Conservation (phyloP, 2,113 vertebrate genomes). For the Campylomormyrus tamandua region DNA sequence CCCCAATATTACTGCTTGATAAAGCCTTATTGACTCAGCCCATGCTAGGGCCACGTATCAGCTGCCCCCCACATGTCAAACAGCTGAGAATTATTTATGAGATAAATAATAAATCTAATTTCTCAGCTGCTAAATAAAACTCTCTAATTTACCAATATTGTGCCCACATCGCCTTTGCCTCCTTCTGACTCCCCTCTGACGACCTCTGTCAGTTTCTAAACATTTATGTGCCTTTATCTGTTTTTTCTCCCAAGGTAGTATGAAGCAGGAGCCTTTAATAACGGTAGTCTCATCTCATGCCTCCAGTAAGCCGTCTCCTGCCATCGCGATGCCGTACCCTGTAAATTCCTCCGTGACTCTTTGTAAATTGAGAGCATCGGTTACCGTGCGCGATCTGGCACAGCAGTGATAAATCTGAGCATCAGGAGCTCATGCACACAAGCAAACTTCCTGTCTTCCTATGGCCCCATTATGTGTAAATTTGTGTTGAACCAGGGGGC, state of each 20-base stretch:
- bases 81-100: conserved; percentile 61
- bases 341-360: conserved; percentile 55
- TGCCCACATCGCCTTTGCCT: not conserved
- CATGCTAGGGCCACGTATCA: conserved; percentile 35
- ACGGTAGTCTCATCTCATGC: conserved; percentile 48
- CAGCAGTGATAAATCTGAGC: conserved; percentile 45
- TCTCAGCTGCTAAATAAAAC: conserved; percentile 55
- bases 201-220: conserved; percentile 42
- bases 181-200: not conserved
- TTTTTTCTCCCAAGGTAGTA: conserved; percentile 53
- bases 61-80: conserved; percentile 22
- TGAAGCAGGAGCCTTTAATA: conserved; percentile 50
- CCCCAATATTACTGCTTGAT: conserved; percentile 60
- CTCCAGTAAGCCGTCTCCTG: conserved; percentile 42
- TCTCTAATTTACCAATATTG: conserved; percentile 57
- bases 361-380: conserved; percentile 54
- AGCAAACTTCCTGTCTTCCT: not conserved
- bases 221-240: not conserved
- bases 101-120: conserved; percentile 62
- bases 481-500: not conserved
- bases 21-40: conserved; percentile 62
- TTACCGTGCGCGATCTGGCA: conserved; percentile 38
- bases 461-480: not conserved
- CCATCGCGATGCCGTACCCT: conserved; percentile 46
- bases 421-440: not conserved